Conservation (phyloP, 2,797 vertebrate species). For the Cichlasoma orientale region DNA sequence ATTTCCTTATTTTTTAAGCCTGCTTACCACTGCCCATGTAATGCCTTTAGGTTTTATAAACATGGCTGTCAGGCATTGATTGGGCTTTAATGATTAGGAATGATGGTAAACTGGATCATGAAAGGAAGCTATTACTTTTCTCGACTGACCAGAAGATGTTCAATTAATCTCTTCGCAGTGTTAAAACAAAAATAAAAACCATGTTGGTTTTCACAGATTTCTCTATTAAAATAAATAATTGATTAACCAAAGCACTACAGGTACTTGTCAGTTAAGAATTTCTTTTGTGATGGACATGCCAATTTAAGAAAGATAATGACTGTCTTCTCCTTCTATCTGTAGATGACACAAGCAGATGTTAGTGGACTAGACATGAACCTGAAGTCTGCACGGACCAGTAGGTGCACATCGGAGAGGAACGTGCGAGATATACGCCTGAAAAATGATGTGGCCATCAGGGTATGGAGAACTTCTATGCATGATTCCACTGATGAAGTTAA, state of each 20-base stretch:
- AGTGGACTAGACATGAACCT: conserved; percentile 71
- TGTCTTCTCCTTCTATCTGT: conserved; percentile 26
- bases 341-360: conserved; percentile 76
- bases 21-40: neutral
- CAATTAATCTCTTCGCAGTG: neutral
- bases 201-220: neutral
- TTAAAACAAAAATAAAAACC: conserved; percentile 1
- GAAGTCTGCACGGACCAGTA: conserved; percentile 67
- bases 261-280: neutral
- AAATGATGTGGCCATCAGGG: conserved; percentile 83
- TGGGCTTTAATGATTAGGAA: neutral
- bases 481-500: conserved; percentile 20
- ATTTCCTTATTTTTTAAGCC: neutral
- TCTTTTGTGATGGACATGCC: neutral
- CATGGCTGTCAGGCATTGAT: neutral
- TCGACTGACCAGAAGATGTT: neutral
- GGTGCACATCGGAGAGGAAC: conserved; percentile 75
- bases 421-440: conserved; percentile 84
- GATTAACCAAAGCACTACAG: neutral
- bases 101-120: neutral
- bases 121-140: neutral
- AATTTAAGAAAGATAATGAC: conserved; percentile 20
- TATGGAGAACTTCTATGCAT: conserved; percentile 52
- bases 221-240: neutral
- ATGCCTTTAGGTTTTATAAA: neutral